phyloP scores from a whole-genome alignment of 2,113 vertebrate species.

The Cathartes aura region DNA sequence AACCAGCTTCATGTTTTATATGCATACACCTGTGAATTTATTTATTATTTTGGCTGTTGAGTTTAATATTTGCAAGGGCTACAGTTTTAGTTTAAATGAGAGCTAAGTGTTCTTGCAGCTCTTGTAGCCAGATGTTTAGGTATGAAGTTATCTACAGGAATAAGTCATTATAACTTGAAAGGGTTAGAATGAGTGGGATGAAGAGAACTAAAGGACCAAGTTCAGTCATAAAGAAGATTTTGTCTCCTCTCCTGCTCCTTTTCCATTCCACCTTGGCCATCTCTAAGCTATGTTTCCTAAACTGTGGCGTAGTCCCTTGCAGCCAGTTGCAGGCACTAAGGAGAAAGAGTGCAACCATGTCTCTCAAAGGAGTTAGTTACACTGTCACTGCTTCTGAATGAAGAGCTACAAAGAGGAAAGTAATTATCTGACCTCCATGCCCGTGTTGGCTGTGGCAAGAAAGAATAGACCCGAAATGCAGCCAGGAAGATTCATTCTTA shows the following conservation, averaged over 20 bases:
- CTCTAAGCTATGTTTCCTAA: neutral
- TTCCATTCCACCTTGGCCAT: neutral
- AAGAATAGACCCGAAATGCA: neutral
- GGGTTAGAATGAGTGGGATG: neutral
- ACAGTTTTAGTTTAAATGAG: neutral
- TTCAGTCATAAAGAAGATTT: neutral
- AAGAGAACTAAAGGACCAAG: neutral
- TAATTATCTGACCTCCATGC: neutral
- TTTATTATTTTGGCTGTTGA: neutral
- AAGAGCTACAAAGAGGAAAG: neutral
- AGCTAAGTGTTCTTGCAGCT: neutral
- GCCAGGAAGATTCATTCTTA: neutral
- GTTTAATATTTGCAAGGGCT: neutral
- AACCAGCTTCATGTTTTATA: neutral
- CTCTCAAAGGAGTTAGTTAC: neutral
- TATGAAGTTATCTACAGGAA: neutral
- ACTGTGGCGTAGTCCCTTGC: neutral
- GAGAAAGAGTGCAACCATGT: neutral
- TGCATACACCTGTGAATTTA: neutral
- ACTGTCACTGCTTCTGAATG: neutral
- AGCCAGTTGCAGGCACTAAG: neutral
- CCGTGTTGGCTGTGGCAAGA: neutral
- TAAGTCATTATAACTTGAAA: slow-evolving; percentile 6
- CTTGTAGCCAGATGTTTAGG: neutral
- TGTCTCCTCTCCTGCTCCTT: neutral